Percentiles rank a stretch among this genome's conserved stretches.
phyloP scores from a whole-genome alignment of 2,797 vertebrate genomes.

The Neostethus bicornis region DNA sequence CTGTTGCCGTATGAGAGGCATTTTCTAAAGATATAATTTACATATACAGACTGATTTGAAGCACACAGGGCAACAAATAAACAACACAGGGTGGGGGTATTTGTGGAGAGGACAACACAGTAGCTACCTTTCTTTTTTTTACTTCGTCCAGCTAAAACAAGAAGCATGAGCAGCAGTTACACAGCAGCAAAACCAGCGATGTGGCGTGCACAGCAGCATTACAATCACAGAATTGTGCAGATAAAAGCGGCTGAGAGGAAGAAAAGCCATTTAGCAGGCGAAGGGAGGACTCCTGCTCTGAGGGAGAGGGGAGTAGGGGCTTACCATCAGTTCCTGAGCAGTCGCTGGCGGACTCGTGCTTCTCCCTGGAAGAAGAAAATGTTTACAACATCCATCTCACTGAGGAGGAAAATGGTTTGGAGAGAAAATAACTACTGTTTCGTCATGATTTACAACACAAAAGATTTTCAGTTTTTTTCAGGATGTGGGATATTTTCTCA shows the following conservation, averaged over 20 bases:
- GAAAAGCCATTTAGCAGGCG: slow-evolving; percentile 41
- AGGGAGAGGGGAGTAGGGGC: slow-evolving; percentile 44
- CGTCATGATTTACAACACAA: no score
- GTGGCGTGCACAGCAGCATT: slow-evolving; percentile 38
- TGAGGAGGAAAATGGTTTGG: no score
- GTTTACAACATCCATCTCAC: slow-evolving; percentile 16
- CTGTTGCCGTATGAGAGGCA: no score
- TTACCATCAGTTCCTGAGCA: slow-evolving; percentile 87
- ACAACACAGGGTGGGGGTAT: no score
- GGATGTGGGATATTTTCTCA: no score
- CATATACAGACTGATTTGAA: slow-evolving; percentile 13
- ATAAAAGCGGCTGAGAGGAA: slow-evolving; percentile 35
- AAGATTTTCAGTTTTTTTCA: no score
- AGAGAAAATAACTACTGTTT: no score
- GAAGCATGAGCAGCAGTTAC: slow-evolving; percentile 77
- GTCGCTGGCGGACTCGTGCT: slow-evolving; percentile 90
- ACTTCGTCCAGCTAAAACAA: slow-evolving; percentile 84
- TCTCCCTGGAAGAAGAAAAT: slow-evolving; percentile 84
- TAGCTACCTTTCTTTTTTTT: slow-evolving; percentile 85
- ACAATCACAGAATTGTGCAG: slow-evolving; percentile 48
- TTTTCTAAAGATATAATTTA: slow-evolving; percentile 38
- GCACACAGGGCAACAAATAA: slow-evolving; percentile 18
- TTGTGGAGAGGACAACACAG: slow-evolving; percentile 42
- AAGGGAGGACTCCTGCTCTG: no score
- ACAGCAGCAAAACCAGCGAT: slow-evolving; percentile 51